These are phyloP conservation scores for Mormoops blainvillei DNA, from an alignment of 2,113 vertebrate species.

Conservation along the genomic window DNA sequence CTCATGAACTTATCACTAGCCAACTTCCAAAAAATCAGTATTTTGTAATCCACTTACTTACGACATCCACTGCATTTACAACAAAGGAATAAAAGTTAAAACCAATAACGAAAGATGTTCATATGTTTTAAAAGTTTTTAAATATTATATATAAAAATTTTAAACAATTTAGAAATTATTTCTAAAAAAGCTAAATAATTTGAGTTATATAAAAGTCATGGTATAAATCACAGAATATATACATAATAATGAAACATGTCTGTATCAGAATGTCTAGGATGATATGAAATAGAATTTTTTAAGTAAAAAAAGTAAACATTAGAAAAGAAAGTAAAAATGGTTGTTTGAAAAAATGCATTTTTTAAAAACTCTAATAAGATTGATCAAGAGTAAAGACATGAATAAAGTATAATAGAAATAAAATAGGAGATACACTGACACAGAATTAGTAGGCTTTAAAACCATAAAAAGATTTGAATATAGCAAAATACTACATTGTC, in stretches of 20 bases:
- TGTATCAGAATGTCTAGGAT: neutral
- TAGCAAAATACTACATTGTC: neutral
- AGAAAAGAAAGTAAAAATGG: neutral
- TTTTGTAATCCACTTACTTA: no score
- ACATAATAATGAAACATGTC: neutral
- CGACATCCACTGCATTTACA: neutral
- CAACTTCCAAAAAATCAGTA: neutral
- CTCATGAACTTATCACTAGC: neutral
- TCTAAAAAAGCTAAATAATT: neutral
- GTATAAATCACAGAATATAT: neutral
- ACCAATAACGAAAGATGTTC: neutral
- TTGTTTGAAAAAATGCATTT: neutral
- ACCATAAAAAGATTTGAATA: neutral
- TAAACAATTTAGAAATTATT: slow-evolving; percentile 7
- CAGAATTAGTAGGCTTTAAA: neutral
- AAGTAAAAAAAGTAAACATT: neutral
- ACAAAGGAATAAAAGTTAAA: neutral
- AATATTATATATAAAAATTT: neutral
- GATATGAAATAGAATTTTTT: neutral
- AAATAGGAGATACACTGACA: neutral
- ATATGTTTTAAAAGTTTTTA: neutral
- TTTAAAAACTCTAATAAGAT: neutral
- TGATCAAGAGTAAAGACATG: neutral
- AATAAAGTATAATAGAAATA: neutral
- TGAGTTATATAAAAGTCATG: neutral